Conservation (phyloP, 2,797 vertebrate species). For the Iguana delicatissima region DNA sequence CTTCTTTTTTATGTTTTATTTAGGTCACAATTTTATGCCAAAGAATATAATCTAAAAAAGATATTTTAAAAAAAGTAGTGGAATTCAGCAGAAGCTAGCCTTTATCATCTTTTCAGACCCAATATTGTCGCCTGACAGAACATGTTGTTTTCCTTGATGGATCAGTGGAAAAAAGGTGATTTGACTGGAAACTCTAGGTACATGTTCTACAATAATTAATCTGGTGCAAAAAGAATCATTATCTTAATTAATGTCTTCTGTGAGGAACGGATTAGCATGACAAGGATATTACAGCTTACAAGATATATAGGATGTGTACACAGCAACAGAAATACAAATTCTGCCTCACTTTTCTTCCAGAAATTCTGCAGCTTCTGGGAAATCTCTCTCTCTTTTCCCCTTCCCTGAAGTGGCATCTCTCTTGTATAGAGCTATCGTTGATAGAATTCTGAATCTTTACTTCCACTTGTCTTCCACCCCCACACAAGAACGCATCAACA, state of each 20-base stretch:
- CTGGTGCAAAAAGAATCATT: background rate
- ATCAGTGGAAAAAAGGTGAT: background rate
- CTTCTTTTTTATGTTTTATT: no score
- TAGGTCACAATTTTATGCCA: no score
- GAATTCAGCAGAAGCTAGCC: no score
- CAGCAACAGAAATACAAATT: slow-evolving; percentile 33
- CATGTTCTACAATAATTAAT: background rate
- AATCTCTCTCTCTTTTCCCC: background rate
- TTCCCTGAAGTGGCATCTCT: slow-evolving; percentile 24
- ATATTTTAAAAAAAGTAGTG: no score
- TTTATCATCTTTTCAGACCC: background rate
- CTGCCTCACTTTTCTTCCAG: slow-evolving; percentile 41
- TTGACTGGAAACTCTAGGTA: background rate
- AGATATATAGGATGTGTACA: background rate
- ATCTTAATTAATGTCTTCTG: background rate
- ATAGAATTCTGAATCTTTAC: background rate
- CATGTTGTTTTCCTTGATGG: background rate
- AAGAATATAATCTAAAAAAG: no score
- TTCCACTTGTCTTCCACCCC: background rate
- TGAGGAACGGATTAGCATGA: background rate
- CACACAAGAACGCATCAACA: slow-evolving; percentile 16
- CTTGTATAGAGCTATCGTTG: background rate
- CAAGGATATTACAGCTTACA: slow-evolving; percentile 4
- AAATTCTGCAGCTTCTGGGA: slow-evolving; percentile 16
- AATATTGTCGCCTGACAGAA: background rate